Evolutionary conservation across 2,888 invertebrate species (phyloP).

Genomic region (Hypena proboscidalis): DNA sequence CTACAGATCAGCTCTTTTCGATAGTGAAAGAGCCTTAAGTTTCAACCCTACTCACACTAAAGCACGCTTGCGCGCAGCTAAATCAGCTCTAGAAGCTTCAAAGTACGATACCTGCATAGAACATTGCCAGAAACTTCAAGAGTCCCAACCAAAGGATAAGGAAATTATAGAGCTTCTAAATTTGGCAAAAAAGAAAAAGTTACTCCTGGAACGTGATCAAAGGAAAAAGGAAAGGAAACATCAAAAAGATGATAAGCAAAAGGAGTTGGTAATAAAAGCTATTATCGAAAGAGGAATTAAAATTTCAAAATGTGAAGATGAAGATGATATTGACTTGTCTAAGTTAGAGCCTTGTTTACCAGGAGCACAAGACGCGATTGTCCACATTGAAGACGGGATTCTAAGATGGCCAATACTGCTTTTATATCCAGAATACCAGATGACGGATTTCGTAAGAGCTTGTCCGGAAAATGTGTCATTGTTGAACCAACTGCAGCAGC

Average conservation of each 20-base stretch:
- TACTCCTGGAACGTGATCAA: slow-evolving; percentile 80
- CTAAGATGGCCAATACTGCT: slow-evolving; percentile 95
- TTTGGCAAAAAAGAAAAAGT: slow-evolving; percentile 77
- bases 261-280: slow-evolving; percentile 67
- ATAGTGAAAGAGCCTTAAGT: slow-evolving; percentile 92
- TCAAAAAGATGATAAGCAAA: slow-evolving; percentile 72
- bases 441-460: slow-evolving; percentile 94
- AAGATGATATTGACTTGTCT: slow-evolving; percentile 77
- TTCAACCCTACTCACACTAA: slow-evolving; percentile 92
- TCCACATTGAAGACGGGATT: slow-evolving; percentile 85
- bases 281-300: slow-evolving; percentile 78
- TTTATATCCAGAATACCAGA: slow-evolving; percentile 94
- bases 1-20: slow-evolving; percentile 91
- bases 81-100: slow-evolving; percentile 88
- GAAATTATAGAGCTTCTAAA: slow-evolving; percentile 66
- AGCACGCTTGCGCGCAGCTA: slow-evolving; percentile 90
- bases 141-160: slow-evolving; percentile 82
- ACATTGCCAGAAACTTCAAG: slow-evolving; percentile 89
- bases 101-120: slow-evolving; percentile 90
- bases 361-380: slow-evolving; percentile 87
- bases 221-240: slow-evolving; percentile 79
- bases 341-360: slow-evolving; percentile 88
- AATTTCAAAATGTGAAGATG: slow-evolving; percentile 82
- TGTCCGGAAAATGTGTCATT: slow-evolving; percentile 90
- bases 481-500: slow-evolving; percentile 72